Percentiles rank a stretch among this genome's conserved stretches.
phyloP scores from a whole-genome alignment of 2,888 invertebrate species.

The Hemaris fuciformis region DNA sequence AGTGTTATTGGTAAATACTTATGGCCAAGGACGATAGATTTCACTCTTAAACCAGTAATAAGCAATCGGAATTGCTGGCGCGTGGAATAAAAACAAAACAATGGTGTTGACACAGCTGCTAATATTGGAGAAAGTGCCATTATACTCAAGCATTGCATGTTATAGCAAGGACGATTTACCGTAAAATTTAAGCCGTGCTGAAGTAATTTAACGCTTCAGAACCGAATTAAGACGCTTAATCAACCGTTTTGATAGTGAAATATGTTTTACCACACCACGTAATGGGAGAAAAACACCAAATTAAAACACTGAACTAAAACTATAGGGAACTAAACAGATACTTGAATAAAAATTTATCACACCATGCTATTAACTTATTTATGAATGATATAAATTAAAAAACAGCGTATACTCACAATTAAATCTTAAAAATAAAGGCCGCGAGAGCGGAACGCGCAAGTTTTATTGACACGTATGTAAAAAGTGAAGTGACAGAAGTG shows the following conservation, averaged over 20 bases:
- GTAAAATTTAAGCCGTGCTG: neutral
- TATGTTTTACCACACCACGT: slow-evolving; percentile 30
- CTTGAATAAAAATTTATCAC: neutral
- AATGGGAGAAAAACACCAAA: slow-evolving; percentile 31
- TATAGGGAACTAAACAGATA: slow-evolving; percentile 8
- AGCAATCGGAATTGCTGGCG: too few relatives aligned
- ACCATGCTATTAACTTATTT: neutral
- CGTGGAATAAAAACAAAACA: slow-evolving; percentile 13
- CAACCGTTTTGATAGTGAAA: slow-evolving; percentile 33
- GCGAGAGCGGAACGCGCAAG: slow-evolving; percentile 68
- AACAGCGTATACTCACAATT: slow-evolving; percentile 64
- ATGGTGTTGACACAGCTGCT: slow-evolving; percentile 32
- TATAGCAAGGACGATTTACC: neutral
- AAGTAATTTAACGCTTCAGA: neutral
- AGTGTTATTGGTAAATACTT: neutral
- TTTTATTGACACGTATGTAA: slow-evolving; percentile 77
- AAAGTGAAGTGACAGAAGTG: slow-evolving; percentile 62
- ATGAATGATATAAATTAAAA: slow-evolving; percentile 17
- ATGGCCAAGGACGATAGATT: neutral
- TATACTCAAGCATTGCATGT: slow-evolving; percentile 17
- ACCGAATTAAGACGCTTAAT: slow-evolving; percentile 42
- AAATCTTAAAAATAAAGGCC: slow-evolving; percentile 74
- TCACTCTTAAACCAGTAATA: neutral
- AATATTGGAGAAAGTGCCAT: slow-evolving; percentile 12
- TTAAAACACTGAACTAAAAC: slow-evolving; percentile 19